Base-by-base conservation (phyloP, 2,888 invertebrate species). In the Idaea straminata region DNA sequence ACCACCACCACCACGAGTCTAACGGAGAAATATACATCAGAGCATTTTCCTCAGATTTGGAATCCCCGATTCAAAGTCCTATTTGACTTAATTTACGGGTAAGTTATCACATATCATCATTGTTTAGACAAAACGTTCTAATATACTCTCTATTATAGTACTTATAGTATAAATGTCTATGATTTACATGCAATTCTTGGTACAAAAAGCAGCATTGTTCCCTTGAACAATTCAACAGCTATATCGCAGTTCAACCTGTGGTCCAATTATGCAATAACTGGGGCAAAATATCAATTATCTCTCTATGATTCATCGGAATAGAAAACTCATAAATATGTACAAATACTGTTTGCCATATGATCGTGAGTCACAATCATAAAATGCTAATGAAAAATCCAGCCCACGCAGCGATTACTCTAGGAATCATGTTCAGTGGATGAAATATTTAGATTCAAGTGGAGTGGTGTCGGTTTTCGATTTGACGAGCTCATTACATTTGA, bases 381-480 rank as follows among this genome's bases (percentile, higher is more conserved):
- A 47, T 47, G 7, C 47, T 47, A 47, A 58, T 59, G 38, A 15
- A 36, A 59, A 47, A 47, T 47, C 47, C 47, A 47, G 47, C 47
- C 47, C 10, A 47, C 47, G 47, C 47, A 47, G 47, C 47, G 47
- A 47, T 47, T 47, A 13, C 47, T 47, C 47, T 47, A 47, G 47
- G 47, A 47, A 47, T 47, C 47, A 47, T 47, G 4, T 47, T 35
- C 16, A 16, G 47, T 64, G 61, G 65, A 59, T 64, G 61, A 63
- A 59, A 62, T 38, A 36, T 57, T 35, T 65, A 65, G 60, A 62
- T 63, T 66, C 66, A 64, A 61, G 62, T 69, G 47, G 47, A 67
- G 68, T 65, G 64, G 60, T 64, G 68, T 66, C 63, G 34, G 66
- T 65, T 62, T 68, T 63, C 62, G 59, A 62, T 66, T 66, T 68